Conservation (phyloP, 2,797 vertebrate genomes). For the Anolis apletophallus region DNA sequence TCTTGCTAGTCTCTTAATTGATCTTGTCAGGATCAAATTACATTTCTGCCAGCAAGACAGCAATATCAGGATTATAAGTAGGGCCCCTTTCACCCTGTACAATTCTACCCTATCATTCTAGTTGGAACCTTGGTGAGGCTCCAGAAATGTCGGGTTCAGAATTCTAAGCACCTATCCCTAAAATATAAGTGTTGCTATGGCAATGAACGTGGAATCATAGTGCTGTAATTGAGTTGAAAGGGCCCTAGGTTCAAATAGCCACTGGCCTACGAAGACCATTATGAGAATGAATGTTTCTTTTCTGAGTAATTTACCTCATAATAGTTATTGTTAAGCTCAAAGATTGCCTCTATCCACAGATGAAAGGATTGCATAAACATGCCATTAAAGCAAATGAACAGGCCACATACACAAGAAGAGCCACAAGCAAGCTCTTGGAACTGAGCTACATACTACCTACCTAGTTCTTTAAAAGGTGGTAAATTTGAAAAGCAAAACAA, state of each 20-base stretch:
- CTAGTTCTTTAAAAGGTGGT: constrained; percentile 2
- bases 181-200: no score
- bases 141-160: no score
- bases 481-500: neutral
- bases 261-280: neutral
- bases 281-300: neutral
- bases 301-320: neutral
- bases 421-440: neutral
- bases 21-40: neutral
- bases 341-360: neutral
- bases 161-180: no score
- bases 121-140: no score
- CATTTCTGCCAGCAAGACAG: neutral
- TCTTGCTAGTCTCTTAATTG: neutral
- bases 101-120: no score
- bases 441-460: neutral
- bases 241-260: neutral
- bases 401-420: neutral
- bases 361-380: neutral
- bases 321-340: neutral
- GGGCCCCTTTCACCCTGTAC: neutral
- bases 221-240: no score
- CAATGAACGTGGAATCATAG: no score
- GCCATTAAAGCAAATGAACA: neutral
- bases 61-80: neutral